Evolutionary conservation across 2,888 invertebrate genomes (phyloP).

Genomic region (Calameuta filiformis): DNA sequence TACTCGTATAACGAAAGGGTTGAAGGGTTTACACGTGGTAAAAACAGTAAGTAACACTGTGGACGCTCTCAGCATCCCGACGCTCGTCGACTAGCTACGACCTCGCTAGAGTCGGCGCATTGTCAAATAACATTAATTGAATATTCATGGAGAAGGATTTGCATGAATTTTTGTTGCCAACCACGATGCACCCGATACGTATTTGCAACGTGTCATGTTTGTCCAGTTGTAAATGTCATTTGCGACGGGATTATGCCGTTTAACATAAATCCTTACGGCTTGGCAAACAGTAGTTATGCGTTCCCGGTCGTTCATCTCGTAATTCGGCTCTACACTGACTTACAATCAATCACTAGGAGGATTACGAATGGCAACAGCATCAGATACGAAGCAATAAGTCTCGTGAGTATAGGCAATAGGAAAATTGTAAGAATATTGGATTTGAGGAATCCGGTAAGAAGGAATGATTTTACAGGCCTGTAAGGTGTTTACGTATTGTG

Average conservation of each 20-base stretch:
- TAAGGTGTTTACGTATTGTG: background rate
- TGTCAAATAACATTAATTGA: constrained; percentile 50
- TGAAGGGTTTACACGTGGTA: background rate
- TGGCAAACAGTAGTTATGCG: constrained; percentile 22
- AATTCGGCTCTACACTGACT: background rate
- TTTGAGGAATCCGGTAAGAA: background rate
- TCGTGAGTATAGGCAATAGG: background rate
- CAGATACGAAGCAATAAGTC: background rate
- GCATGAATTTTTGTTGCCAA: constrained; percentile 48
- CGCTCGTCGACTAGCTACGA: background rate
- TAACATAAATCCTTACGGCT: constrained; percentile 40
- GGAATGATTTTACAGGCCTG: background rate
- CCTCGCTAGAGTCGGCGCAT: background rate
- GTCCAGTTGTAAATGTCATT: constrained; percentile 39
- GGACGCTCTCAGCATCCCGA: background rate
- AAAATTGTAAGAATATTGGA: background rate
- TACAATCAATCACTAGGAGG: background rate
- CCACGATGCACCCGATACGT: constrained; percentile 16
- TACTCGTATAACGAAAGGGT: background rate
- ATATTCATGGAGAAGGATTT: constrained; percentile 53
- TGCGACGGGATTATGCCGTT: constrained; percentile 40
- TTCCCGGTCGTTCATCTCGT: constrained; percentile 9
- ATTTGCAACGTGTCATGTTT: constrained; percentile 32
- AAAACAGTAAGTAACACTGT: background rate
- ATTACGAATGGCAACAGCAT: background rate